Evolutionary conservation across 2,888 invertebrate genomes (phyloP).

Genomic region (Drosophila bunnanda): DNA sequence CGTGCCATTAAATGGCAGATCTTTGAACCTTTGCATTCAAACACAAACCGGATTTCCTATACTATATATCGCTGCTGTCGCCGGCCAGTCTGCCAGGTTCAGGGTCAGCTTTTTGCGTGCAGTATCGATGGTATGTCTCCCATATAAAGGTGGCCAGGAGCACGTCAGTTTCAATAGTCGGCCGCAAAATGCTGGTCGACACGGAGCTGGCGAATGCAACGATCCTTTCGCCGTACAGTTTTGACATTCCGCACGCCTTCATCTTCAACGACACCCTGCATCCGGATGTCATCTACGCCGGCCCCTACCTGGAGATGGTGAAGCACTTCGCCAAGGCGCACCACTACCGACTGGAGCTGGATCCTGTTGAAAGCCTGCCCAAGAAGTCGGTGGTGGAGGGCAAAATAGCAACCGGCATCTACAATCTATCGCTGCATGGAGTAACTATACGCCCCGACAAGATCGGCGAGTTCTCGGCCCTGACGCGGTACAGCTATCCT

Average conservation of each 20-base stretch:
- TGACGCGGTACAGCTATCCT: slow-evolving; percentile 73
- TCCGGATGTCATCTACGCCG: slow-evolving; percentile 36
- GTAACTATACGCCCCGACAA: slow-evolving; percentile 32
- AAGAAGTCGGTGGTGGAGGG: slow-evolving; percentile 48
- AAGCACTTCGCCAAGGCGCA: slow-evolving; percentile 61
- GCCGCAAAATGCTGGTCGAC: slow-evolving; percentile 41
- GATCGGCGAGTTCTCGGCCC: slow-evolving; percentile 3
- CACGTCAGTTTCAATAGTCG: slow-evolving; percentile 45
- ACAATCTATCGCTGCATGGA: slow-evolving; percentile 72
- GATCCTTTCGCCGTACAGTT: slow-evolving; percentile 57
- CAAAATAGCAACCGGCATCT: slow-evolving; percentile 52
- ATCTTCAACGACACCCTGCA: slow-evolving; percentile 42
- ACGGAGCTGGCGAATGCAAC: slow-evolving; percentile 22
- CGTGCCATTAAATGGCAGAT: slow-evolving; percentile 34
- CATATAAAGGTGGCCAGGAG: slow-evolving; percentile 58
- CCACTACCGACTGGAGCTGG: slow-evolving; percentile 62
- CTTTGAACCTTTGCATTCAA: slow-evolving; percentile 29
- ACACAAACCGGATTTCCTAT: slow-evolving; percentile 29
- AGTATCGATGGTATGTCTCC: slow-evolving; percentile 9
- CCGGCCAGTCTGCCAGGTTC: slow-evolving; percentile 56
- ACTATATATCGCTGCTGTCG: slow-evolving; percentile 20
- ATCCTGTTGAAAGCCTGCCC: slow-evolving; percentile 49
- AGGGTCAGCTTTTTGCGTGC: slow-evolving; percentile 58
- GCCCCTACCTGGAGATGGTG: slow-evolving; percentile 65
- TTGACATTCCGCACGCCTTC: slow-evolving; percentile 72